A percentile compares a stretch with the other conserved stretches of the same genome.
Evolutionary conservation across 2,113 vertebrate species (phyloP).

Genomic region (Petromus typicus): DNA sequence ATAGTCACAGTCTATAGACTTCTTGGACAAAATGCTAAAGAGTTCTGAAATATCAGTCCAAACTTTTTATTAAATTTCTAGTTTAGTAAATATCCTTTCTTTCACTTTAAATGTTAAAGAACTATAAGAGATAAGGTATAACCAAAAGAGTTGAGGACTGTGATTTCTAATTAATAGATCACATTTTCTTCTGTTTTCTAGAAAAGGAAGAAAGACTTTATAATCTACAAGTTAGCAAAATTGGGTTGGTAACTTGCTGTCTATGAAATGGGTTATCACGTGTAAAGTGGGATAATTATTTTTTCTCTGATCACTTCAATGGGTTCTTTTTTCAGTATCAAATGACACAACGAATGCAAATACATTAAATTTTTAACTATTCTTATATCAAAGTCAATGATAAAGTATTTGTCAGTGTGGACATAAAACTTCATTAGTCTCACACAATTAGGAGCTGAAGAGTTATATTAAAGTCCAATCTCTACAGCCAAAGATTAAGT

Average conservation of each 20-base stretch:
- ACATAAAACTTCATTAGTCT: not conserved
- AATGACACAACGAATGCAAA: not conserved
- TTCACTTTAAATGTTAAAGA: constrained; percentile 68
- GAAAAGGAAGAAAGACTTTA: not conserved
- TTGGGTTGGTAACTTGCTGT: not conserved
- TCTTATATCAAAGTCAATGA: not conserved
- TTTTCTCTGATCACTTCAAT: not conserved
- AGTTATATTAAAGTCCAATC: not conserved
- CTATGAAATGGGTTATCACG: not conserved
- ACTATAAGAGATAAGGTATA: constrained; percentile 61
- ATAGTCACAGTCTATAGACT: constrained; percentile 68
- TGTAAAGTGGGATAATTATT: not conserved
- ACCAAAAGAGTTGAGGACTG: constrained; percentile 62
- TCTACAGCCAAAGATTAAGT: no score
- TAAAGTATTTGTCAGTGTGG: not conserved
- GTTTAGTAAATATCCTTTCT: constrained; percentile 46
- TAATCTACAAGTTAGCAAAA: not conserved
- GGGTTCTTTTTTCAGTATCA: not conserved
- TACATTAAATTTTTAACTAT: not conserved
- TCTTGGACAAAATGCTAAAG: constrained; percentile 73
- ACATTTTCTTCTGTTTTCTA: not conserved
- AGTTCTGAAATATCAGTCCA: constrained; percentile 65
- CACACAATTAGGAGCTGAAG: not conserved
- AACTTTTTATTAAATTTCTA: constrained; percentile 76
- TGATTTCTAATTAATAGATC: constrained; percentile 31